Evolutionary conservation across 2,113 vertebrate genomes (phyloP), one percentile per base, ranked within the genome.

Genomic region (Nesoenas mayeri): DNA sequence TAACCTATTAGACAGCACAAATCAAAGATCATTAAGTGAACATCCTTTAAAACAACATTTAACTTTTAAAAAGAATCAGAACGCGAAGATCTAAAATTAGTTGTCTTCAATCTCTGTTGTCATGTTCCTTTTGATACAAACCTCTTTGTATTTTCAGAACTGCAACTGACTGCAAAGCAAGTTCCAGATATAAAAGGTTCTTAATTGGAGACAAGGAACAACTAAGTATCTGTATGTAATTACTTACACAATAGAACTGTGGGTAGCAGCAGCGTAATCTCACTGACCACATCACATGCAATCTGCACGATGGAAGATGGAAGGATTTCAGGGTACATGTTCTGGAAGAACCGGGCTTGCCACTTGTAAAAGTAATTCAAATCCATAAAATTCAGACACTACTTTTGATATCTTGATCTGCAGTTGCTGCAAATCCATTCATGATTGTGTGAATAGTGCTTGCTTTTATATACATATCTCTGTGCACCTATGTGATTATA

Each of bases 281-380:
- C 32, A 34, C 16, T 69, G 32, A 88, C 15, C 18, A 36, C 10
- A 73, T 19, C 47, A 34, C 13, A 60, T 19, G 4, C 7, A 36
- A 48, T 21, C 22, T 67, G 10, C 5, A 6, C 5, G 6, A 1
- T 44, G n/a, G 29, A 81, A 15, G 15, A 44, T 44, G 16, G 42
- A 57, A 42, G 7, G 1, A 25, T 48, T 79, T 64, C n/a, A 29
- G 44, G 74, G 44, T 9, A 34, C 0, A 0, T 25, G 10, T 77
- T 57, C 11, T 34, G 17, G 28, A 89, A 81, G 13, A 60, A 11
- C 2, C 8, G 26, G 9, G 9, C 25, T 82, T 87, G 4, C 5
- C 6, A 18, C 21, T 53, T 69, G 22, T 31, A 64, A 42, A 57
- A 93, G 6, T 29, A 25, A 48, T 72, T 12, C 14, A 84, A 50